Conservation (phyloP, 2,797 vertebrate genomes). For the Trachops cirrhosus region DNA sequence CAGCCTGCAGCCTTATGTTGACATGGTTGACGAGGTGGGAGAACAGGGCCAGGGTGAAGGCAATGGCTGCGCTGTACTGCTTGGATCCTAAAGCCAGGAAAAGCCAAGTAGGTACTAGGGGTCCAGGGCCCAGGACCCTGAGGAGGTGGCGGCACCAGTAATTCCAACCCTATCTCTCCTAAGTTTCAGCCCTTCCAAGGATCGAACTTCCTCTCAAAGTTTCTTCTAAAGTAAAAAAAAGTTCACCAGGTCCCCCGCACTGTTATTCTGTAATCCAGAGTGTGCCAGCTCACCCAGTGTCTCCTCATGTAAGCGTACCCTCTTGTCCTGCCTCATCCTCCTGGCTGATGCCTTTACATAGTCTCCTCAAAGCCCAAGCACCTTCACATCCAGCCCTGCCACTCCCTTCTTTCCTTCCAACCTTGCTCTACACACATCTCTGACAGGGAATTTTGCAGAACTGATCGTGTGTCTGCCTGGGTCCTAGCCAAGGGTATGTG, state of each 20-base stretch:
- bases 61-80: conserved; percentile 97
- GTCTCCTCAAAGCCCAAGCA: not conserved
- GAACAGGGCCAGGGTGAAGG: conserved; percentile 96
- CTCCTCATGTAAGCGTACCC: not conserved
- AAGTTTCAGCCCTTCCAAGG: not conserved
- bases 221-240: not conserved
- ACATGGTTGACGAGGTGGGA: conserved; percentile 98
- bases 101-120: not conserved
- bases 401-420: not conserved
- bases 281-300: not conserved
- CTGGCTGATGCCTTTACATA: not conserved
- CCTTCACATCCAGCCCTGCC: not conserved
- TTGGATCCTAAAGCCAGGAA: conserved; percentile 88
- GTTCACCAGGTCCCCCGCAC: not conserved
- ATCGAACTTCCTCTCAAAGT: not conserved
- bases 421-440: not conserved
- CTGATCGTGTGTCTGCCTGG: not conserved
- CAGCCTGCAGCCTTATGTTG: conserved; percentile 96
- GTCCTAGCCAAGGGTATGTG: not conserved
- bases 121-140: not conserved
- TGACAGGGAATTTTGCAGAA: not conserved
- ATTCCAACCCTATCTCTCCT: not conserved
- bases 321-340: not conserved
- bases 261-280: not conserved
- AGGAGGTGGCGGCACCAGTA: not conserved